phyloP scores from a whole-genome alignment of 2,888 invertebrate species.

The Lochmaea capreae region DNA sequence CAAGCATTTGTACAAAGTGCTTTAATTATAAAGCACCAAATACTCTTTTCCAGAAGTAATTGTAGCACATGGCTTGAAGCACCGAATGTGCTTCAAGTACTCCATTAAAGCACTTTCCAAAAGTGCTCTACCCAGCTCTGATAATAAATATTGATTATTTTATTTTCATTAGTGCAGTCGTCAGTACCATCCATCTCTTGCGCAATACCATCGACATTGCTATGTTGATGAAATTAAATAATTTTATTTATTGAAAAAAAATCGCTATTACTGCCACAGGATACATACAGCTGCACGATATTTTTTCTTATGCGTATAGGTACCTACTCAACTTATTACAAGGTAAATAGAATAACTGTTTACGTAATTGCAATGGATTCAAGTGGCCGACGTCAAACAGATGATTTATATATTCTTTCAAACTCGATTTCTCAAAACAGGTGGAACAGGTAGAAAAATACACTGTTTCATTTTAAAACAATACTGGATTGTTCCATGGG shows the following conservation, averaged over 20 bases:
- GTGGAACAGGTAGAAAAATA: background rate
- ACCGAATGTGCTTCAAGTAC: too few relatives aligned
- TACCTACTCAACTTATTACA: slow-evolving; percentile 2
- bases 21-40: too few relatives aligned
- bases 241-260: slow-evolving; percentile 1
- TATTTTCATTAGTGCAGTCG: slow-evolving; percentile 23
- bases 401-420: slow-evolving; percentile 1
- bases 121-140: too few relatives aligned
- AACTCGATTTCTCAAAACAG: background rate
- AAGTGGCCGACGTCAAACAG: background rate
- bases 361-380: slow-evolving; percentile 9
- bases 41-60: too few relatives aligned
- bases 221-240: background rate
- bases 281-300: slow-evolving; percentile 16
- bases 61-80: too few relatives aligned
- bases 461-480: too few relatives aligned
- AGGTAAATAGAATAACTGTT: slow-evolving; percentile 12
- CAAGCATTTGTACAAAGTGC: too few relatives aligned
- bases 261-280: background rate
- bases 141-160: background rate
- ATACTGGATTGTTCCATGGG: too few relatives aligned
- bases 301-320: background rate
- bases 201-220: background rate
- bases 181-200: background rate
- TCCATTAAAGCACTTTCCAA: too few relatives aligned